Evolutionary conservation across 2,888 invertebrate species (phyloP), one percentile per base, ranked within the genome.

Genomic region (Apamea monoglypha): DNA sequence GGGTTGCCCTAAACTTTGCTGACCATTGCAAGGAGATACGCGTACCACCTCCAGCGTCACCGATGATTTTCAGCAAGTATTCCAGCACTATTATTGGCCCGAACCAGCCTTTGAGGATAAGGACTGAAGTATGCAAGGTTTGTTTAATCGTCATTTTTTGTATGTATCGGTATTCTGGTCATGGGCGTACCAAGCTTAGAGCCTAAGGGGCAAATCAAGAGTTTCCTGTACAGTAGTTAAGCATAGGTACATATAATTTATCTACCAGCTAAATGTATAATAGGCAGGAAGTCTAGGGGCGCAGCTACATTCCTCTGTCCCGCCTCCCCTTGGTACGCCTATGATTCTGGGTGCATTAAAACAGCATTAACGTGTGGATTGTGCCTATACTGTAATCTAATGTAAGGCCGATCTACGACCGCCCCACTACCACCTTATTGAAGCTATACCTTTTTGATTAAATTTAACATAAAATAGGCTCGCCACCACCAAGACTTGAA

Each of bases 21-120:
- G 99, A 99, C 64, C 99, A 99, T 91, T 99, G 99, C 90, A 97
- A 97, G 76, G 99, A 99, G 92, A 98, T 98, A 92, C 98, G 98
- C 18, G 92, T 98, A 25, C 97, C 97, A 0, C 96, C 97, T 1
- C 98, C 98, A 0, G 96, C 97, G 18, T 98, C 98, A 84, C 99
- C 99, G 0, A 98, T 99, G 93, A 98, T 99, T 87, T 99, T 99
- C 95, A 98, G 98, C 94, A 99, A 99, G 96, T 99, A 98, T 92
- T 96, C 98, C 0, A 98, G 98, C 88, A 97, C 97, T 64, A 97
- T 99, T 44, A 97, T 98, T 36, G 99, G 98, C 0, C 98, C 98
- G 0, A 96, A 97, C 83, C 98, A 98, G 83, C 94, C 97, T 82
- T 97, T 99, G 40, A 96, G 85, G 66, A 76, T 97, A 36, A 94